These are phyloP conservation scores for Nannospalax galili DNA, from an alignment of 2,113 vertebrate species.

Conservation along the genomic window DNA sequence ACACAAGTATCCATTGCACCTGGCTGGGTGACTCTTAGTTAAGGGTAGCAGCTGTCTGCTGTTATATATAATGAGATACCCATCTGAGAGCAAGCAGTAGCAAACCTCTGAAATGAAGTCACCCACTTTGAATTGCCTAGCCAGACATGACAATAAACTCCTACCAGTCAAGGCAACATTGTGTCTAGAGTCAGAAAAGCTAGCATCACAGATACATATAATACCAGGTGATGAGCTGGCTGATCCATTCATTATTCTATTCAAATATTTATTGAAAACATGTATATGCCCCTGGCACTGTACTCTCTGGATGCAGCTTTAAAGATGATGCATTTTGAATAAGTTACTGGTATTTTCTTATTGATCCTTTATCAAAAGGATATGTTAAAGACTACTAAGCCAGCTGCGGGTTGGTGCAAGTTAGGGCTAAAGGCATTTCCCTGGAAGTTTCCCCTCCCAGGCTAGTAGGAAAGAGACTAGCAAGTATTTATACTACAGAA, in stretches of 20 bases:
- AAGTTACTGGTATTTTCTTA: slow-evolving; percentile 17
- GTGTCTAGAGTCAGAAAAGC: neutral
- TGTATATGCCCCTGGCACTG: neutral
- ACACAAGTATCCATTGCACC: neutral
- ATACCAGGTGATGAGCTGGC: neutral
- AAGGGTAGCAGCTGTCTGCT: neutral
- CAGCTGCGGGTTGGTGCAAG: neutral
- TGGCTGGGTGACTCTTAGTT: neutral
- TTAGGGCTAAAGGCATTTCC: neutral
- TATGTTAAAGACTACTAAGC: neutral
- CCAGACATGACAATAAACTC: neutral
- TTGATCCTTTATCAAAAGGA: slow-evolving; percentile 26
- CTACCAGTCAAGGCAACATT: neutral
- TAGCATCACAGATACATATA: neutral
- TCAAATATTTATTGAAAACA: neutral
- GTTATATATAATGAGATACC: neutral
- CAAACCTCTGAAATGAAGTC: neutral
- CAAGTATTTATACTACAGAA: neutral
- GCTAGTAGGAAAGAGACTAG: neutral
- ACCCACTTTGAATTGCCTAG: neutral
- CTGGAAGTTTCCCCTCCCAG: neutral
- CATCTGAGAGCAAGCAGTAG: slow-evolving; percentile 14
- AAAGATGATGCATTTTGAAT: neutral
- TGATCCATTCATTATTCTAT: slow-evolving; percentile 4
- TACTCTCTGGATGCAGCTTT: neutral